These are phyloP conservation scores for Enoplolaimus lenunculus DNA, from an alignment of 2,888 invertebrate species.

Conservation along the genomic window DNA sequence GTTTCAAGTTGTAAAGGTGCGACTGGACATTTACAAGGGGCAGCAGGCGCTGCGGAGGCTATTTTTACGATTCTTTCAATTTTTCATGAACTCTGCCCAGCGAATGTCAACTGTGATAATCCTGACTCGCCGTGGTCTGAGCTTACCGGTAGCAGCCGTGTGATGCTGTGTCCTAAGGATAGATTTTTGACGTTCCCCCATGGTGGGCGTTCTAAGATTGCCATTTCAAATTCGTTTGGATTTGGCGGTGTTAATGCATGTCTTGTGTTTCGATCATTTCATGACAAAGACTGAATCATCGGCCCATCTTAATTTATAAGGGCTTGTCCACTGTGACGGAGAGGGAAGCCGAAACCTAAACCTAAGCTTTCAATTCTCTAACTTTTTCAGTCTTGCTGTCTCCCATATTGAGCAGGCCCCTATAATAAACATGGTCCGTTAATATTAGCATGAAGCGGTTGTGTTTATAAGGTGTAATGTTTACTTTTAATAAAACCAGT, in stretches of 20 bases:
- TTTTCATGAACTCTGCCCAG: constrained; percentile 60
- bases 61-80: constrained; percentile 68
- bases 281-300: too few relatives aligned
- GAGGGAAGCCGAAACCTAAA: too few relatives aligned
- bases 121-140: constrained; percentile 43
- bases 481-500: too few relatives aligned
- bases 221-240: constrained; percentile 91
- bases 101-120: constrained; percentile 68
- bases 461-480: too few relatives aligned
- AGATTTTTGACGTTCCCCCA: too few relatives aligned
- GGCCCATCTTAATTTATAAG: too few relatives aligned
- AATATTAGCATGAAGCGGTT: too few relatives aligned
- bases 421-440: too few relatives aligned
- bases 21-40: constrained; percentile 84
- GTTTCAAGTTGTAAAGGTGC: constrained; percentile 77
- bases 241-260: constrained; percentile 96
- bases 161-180: not conserved
- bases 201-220: constrained; percentile 47
- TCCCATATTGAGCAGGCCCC: too few relatives aligned
- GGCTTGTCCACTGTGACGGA: too few relatives aligned
- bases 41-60: constrained; percentile 87
- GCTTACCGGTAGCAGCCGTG: not conserved
- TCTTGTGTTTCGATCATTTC: constrained; percentile 50
- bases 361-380: too few relatives aligned
- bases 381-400: too few relatives aligned